Conservation (phyloP, 2,113 vertebrate genomes). For the Corydoras maculifer region DNA sequence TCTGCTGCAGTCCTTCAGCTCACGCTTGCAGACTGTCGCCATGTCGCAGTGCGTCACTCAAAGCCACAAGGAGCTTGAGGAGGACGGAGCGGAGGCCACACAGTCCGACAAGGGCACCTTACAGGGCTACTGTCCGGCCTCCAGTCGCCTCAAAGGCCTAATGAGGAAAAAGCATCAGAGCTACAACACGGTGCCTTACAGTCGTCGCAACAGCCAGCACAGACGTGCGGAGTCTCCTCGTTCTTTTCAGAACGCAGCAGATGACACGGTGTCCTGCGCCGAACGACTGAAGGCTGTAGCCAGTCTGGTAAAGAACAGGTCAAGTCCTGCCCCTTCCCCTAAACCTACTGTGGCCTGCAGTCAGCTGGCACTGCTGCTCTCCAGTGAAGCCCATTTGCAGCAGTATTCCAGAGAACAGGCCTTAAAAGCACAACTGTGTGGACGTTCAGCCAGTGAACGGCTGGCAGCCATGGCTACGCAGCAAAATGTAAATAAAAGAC, state of each 20-base stretch:
- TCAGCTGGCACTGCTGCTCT: constrained; percentile 88
- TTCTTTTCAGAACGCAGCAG: constrained; percentile 64
- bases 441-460: constrained; percentile 85
- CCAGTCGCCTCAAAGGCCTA: constrained; percentile 87
- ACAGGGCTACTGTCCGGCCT: constrained; percentile 82
- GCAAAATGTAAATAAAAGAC: constrained; percentile 70
- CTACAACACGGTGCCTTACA: constrained; percentile 73
- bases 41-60: constrained; percentile 78
- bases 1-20: constrained; percentile 96
- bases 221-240: constrained; percentile 76
- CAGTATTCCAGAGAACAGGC: constrained; percentile 96
- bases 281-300: constrained; percentile 90
- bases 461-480: constrained; percentile 91
- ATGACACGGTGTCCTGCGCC: constrained; percentile 81
- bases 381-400: constrained; percentile 96
- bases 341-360: constrained; percentile 95
- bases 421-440: constrained; percentile 87
- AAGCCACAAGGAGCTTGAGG: constrained; percentile 45
- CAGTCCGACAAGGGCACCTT: constrained; percentile 76
- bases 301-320: constrained; percentile 88
- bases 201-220: constrained; percentile 69
- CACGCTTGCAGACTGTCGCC: constrained; percentile 89
- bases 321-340: constrained; percentile 85
- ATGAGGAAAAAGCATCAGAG: constrained; percentile 88
- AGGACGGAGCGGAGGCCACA: constrained; percentile 65